Percentiles rank a stretch among this genome's conserved stretches.
phyloP scores from a whole-genome alignment of 1,140 invertebrate genomes.

The Calosoma granatense region DNA sequence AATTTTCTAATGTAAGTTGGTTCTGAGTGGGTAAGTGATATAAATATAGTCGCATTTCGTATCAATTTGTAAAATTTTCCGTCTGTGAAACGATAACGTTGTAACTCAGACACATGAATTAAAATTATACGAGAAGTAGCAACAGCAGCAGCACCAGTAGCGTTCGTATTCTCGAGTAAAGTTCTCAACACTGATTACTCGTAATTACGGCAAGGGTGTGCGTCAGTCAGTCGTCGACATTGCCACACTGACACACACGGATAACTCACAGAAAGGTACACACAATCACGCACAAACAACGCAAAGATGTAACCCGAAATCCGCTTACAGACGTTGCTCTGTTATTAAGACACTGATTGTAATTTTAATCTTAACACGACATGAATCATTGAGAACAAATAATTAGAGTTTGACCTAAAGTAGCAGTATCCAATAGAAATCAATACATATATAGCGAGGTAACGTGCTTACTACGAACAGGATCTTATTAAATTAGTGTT shows the following conservation, averaged over 20 bases:
- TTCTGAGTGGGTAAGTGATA: too few relatives aligned
- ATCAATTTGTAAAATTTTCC: neutral
- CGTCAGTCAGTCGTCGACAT: neutral
- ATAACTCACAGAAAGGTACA: neutral
- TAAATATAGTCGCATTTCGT: too few relatives aligned
- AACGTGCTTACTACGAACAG: neutral
- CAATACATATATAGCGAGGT: neutral
- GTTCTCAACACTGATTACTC: conserved; percentile 2
- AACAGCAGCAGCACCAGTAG: neutral
- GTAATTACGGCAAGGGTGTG: neutral
- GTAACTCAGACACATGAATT: too few relatives aligned
- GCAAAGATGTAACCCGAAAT: neutral
- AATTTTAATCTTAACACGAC: neutral
- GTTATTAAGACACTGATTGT: conserved; percentile 5
- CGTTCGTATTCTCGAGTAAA: neutral
- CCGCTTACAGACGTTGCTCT: neutral
- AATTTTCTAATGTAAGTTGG: too few relatives aligned
- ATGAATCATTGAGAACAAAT: neutral
- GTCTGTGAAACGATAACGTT: neutral
- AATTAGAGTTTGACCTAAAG: neutral
- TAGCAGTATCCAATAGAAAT: neutral
- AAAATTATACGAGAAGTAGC: neutral
- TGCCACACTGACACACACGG: neutral
- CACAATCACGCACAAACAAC: too few relatives aligned
- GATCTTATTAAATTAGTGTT: neutral